phyloP scores from a whole-genome alignment of 64 coral and sea anemone species.

The Cladopsammia gracilis region DNA sequence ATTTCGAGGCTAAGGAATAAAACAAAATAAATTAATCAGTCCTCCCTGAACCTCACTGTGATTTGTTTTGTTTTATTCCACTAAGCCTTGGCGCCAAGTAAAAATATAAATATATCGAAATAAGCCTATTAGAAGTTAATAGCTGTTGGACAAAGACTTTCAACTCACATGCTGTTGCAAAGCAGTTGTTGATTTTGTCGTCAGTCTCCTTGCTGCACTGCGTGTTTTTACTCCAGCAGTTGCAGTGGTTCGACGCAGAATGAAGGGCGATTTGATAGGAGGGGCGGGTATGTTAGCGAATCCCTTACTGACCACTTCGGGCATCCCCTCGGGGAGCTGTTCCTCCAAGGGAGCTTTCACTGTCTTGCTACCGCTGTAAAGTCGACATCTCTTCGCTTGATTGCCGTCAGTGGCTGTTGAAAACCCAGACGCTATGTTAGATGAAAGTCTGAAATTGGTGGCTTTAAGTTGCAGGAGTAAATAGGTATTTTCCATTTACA shows the following conservation, averaged over 20 bases:
- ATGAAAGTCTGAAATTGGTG: neutral
- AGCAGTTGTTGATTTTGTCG: neutral
- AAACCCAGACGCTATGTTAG: neutral
- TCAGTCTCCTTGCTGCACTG: neutral
- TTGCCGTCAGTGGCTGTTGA: neutral
- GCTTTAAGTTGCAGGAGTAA: no score
- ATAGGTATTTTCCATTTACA: no score
- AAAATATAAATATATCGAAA: no score
- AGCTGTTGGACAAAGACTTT: neutral
- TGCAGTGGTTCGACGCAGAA: slow-evolving; percentile 64
- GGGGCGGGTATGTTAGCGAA: slow-evolving; percentile 73
- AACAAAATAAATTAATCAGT: no score
- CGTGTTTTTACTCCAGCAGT: slow-evolving; percentile 21
- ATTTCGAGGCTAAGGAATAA: no score
- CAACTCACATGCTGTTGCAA: neutral
- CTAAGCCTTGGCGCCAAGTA: no score
- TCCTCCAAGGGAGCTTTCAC: neutral
- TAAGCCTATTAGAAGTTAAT: neutral
- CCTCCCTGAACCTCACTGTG: no score
- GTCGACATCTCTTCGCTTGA: slow-evolving; percentile 55
- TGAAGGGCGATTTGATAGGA: slow-evolving; percentile 77
- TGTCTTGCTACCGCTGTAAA: slow-evolving; percentile 24
- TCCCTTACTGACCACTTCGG: slow-evolving; percentile 72
- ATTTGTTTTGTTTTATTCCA: no score
- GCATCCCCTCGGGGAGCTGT: slow-evolving; percentile 46